Conservation (phyloP, 2,113 vertebrate species). For the Leptobrachium ailaonicum region DNA sequence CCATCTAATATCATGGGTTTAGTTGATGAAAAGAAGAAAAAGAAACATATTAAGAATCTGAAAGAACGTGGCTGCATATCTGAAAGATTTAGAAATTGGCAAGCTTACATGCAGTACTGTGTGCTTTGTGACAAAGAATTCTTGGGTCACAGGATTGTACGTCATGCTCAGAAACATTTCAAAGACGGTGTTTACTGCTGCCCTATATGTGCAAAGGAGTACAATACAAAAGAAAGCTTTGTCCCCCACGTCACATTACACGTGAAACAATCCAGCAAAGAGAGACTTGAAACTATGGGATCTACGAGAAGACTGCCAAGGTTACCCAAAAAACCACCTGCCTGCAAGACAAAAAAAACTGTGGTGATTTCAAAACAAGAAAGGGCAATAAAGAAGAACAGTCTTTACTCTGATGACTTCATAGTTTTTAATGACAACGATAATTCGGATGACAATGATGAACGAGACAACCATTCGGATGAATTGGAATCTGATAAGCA, state of each 20-base stretch:
- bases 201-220: conserved; percentile 91
- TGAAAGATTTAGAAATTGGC: conserved; percentile 92
- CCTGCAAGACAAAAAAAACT: conserved; percentile 70
- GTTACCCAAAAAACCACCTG: conserved; percentile 72
- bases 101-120: conserved; percentile 98
- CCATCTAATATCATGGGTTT: conserved; percentile 76
- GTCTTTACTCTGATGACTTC: conserved; percentile 73
- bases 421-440: conserved; percentile 70
- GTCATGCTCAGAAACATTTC: conserved; percentile 92
- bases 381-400: conserved; percentile 78
- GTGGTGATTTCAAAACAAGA: conserved; percentile 73
- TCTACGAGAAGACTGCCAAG: conserved; percentile 79
- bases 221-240: conserved; percentile 88
- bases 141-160: conserved; percentile 91
- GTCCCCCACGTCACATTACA: conserved; percentile 92
- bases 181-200: conserved; percentile 87
- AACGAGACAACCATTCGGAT: conserved; percentile 72
- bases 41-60: conserved; percentile 87
- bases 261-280: conserved; percentile 94
- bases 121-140: conserved; percentile 97
- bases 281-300: conserved; percentile 89
- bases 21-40: conserved; percentile 79
- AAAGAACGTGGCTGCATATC: conserved; percentile 91
- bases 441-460: conserved; percentile 69
- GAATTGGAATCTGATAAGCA: conserved; percentile 61